Percentiles rank a stretch among this genome's conserved stretches.
phyloP scores from a whole-genome alignment of 2,888 invertebrate species.

The Lithodes maja region DNA sequence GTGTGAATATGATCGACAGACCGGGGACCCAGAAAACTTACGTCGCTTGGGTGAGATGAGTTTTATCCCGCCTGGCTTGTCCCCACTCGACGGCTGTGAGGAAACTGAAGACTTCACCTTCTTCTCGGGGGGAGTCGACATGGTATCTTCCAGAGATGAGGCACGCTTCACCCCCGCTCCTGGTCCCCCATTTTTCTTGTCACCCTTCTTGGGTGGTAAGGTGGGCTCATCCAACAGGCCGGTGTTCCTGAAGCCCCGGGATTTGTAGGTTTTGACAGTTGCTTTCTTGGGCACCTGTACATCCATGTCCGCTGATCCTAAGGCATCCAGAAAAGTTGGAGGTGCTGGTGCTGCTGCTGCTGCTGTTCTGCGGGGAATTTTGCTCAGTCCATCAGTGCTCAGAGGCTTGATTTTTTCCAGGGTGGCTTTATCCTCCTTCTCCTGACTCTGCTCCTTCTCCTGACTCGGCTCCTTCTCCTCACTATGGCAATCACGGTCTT shows the following conservation, averaged over 20 bases:
- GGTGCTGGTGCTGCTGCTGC: background rate
- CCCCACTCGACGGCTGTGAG: constrained; percentile 50
- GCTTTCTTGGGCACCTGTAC: constrained; percentile 41
- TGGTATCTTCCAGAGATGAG: constrained; percentile 40
- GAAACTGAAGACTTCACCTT: constrained; percentile 55
- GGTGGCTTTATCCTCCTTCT: constrained; percentile 58
- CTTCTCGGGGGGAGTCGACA: constrained; percentile 41
- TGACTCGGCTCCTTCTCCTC: constrained; percentile 16
- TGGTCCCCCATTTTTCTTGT: constrained; percentile 18
- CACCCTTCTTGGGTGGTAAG: constrained; percentile 57
- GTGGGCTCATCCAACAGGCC: constrained; percentile 67
- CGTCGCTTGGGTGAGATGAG: constrained; percentile 70
- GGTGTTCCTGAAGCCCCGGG: constrained; percentile 66
- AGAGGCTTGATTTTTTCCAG: constrained; percentile 68
- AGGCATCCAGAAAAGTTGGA: constrained; percentile 66
- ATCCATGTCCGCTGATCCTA: constrained; percentile 65
- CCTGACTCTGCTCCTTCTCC: constrained; percentile 39
- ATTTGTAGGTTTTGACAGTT: constrained; percentile 67
- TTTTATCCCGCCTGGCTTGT: constrained; percentile 69
- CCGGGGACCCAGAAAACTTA: constrained; percentile 41
- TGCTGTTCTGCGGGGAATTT: constrained; percentile 58
- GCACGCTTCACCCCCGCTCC: constrained; percentile 31
- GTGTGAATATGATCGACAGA: too few species aligned
- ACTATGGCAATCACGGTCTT: constrained; percentile 33
- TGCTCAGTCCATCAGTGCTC: constrained; percentile 66